Base-by-base conservation (phyloP, 2,888 invertebrate species). In the Drosophila nr. perissopoda region DNA sequence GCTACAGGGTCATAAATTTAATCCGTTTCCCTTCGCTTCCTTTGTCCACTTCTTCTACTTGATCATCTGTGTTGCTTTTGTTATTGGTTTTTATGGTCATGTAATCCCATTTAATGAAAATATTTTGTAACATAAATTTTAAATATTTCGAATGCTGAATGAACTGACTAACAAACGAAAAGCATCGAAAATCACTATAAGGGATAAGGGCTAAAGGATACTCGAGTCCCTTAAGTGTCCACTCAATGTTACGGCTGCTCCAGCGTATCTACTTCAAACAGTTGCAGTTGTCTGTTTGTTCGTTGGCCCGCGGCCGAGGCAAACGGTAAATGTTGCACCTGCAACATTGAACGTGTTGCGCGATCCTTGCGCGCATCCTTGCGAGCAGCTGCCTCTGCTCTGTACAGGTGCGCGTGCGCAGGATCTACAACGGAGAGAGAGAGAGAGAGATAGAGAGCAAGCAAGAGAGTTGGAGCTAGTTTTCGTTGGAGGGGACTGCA, bases 241-340 rank as follows among this genome's bases (percentile, higher is more conserved):
- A 51, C 31, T 38, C 42, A 16, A 25, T 7, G 52, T 38, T 46
- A 13, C 34, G 18, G 13, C 4, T 27, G 40, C 61, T n/a, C 34
- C 56, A 27, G 16, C 1, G 46, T 46, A 8, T 16, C 46, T 25
- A 46, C 46, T 38, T 33, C 16, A 33, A 48, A 34, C 48, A 54
- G 36, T 54, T 40, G 49, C 42, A 42, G 49, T 64, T 65, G 65
- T 42, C 25, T 54, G 53, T 36, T 18, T 4, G 11, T 53, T 49
- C n/a, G 48, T 36, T 71, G 83, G 74, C 82, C 64, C 63, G 82
- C 67, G 74, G 85, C 76, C 57, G 60, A 34, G 56, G 62, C 66
- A 76, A 89, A 89, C 85, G 85, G 85, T 85, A 85, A 88, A 88
- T 74, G 90, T 85, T 85, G 90, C 85, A 85, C 85, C 85, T 85